Evolutionary conservation across 1,140 invertebrate genomes (phyloP).

Genomic region (Drosophila sp.): DNA sequence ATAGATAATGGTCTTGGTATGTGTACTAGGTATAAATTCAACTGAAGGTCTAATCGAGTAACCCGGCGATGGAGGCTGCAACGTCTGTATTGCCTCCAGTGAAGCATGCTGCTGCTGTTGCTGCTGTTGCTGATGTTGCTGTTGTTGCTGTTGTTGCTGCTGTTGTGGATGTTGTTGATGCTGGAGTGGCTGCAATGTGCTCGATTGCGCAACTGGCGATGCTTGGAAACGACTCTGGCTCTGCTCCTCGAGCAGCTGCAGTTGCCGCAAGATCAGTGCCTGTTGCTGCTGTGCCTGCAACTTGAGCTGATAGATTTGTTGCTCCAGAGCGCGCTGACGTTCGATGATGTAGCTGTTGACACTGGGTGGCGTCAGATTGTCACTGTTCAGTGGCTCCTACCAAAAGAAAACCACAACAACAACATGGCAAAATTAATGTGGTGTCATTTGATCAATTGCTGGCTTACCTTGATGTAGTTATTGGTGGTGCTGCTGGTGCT

Average conservation of each 20-base stretch:
- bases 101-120: slow-evolving; percentile 73
- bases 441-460: not conserved
- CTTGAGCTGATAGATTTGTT: slow-evolving; percentile 87
- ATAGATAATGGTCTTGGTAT: slow-evolving; percentile 78
- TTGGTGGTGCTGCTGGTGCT: slow-evolving; percentile 55
- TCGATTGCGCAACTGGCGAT: slow-evolving; percentile 68
- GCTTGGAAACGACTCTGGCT: slow-evolving; percentile 83
- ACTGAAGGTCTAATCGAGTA: slow-evolving; percentile 82
- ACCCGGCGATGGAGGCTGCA: slow-evolving; percentile 71
- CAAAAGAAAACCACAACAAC: not conserved
- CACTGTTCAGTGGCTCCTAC: slow-evolving; percentile 51
- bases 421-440: not conserved
- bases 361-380: slow-evolving; percentile 43
- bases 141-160: slow-evolving; percentile 31
- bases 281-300: slow-evolving; percentile 89
- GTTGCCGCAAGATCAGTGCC: slow-evolving; percentile 88
- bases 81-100: slow-evolving; percentile 83
- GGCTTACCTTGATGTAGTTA: slow-evolving; percentile 63
- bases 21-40: slow-evolving; percentile 82
- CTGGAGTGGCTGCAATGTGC: slow-evolving; percentile 62
- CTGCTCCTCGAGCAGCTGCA: slow-evolving; percentile 87
- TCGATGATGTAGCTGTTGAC: slow-evolving; percentile 85
- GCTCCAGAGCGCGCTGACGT: slow-evolving; percentile 89
- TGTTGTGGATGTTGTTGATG: slow-evolving; percentile 45
- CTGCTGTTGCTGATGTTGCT: slow-evolving; percentile 33